Conservation (phyloP, 2,113 vertebrate species). For the Chitala chitala region DNA sequence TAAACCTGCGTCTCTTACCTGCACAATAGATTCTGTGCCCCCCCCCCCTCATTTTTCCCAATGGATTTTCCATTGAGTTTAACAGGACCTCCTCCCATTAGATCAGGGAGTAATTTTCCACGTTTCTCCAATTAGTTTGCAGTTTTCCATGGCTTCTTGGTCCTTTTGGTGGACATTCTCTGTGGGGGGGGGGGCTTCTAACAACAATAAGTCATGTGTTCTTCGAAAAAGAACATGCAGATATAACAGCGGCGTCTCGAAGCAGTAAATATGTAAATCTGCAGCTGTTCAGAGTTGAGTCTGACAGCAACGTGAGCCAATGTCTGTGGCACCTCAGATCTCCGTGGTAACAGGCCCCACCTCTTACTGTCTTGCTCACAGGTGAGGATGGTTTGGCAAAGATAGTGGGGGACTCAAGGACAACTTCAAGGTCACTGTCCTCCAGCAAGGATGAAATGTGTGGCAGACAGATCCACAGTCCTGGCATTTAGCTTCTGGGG, state of each 20-base stretch:
- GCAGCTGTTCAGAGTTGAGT: not conserved
- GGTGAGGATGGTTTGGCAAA: not conserved
- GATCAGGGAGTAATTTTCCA: not conserved
- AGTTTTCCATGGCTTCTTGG: not conserved
- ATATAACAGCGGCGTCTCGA: not conserved
- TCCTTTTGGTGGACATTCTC: not conserved
- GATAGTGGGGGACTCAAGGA: not conserved
- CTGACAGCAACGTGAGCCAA: not conserved
- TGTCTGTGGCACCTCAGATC: not conserved
- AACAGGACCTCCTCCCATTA: not conserved
- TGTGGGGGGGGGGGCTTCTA: not conserved
- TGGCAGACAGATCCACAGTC: too few species aligned
- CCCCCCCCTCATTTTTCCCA: not conserved
- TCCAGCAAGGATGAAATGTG: not conserved
- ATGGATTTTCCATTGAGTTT: not conserved
- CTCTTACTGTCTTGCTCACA: too few species aligned
- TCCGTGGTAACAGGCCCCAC: too few species aligned
- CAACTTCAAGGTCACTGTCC: not conserved
- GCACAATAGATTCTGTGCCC: not conserved
- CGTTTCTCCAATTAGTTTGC: not conserved
- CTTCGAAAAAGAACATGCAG: not conserved
- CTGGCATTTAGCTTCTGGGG: too few species aligned
- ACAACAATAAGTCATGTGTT: not conserved
- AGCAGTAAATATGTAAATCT: too few species aligned
- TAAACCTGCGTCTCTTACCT: not conserved